A percentile compares a stretch with the other conserved stretches of the same genome.
Conservation (phyloP, 2,888 invertebrate genomes). For the Anoplius nigerrimus region DNA sequence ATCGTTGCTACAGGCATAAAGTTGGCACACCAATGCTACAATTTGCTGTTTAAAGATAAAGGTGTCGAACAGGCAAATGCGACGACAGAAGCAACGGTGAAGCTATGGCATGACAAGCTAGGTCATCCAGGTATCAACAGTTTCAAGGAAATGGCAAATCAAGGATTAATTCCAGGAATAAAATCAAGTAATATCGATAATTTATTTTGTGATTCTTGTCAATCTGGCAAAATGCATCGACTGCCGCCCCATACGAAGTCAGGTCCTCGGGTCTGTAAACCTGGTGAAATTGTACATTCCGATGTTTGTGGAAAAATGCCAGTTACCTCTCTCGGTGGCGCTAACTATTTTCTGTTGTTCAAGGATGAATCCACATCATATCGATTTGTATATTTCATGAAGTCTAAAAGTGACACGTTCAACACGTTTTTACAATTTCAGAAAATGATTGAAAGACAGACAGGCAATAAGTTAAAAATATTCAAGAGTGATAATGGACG, state of each 20-base stretch:
- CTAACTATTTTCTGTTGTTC: constrained; percentile 4
- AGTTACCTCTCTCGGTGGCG: neutral
- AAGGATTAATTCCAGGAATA: neutral
- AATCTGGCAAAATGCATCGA: neutral
- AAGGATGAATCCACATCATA: constrained; percentile 6
- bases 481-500: constrained; percentile 5
- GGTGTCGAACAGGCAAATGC: neutral
- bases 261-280: neutral
- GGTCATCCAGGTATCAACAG: neutral
- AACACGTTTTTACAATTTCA: constrained; percentile 1
- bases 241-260: neutral
- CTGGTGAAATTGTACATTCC: neutral
- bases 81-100: neutral
- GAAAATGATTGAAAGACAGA: neutral
- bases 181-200: neutral
- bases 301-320: constrained; percentile 2
- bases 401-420: neutral
- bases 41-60: neutral
- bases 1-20: neutral
- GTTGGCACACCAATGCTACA: neutral
- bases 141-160: neutral
- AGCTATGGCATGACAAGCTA: neutral
- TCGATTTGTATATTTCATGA: constrained; percentile 1
- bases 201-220: neutral
- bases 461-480: neutral